Base-by-base conservation (phyloP, 1,140 invertebrate species). In the Bombus cullumanus region DNA sequence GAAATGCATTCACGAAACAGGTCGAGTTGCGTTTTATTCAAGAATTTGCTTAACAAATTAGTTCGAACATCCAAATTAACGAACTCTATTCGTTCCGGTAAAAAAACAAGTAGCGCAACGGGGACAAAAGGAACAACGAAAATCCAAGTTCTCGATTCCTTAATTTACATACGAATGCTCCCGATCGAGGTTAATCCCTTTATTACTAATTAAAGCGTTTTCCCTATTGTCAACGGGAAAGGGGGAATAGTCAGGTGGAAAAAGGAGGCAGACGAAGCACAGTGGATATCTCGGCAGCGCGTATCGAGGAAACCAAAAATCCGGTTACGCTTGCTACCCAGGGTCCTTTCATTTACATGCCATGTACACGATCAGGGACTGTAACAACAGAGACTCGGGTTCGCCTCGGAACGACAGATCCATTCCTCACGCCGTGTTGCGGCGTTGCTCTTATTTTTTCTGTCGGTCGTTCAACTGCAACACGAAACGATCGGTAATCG, bases 401-500 rank as follows among this genome's bases (percentile, higher is more conserved):
- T 75, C 71, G 76, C 75, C 76, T 75, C 88, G 88, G 69, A 81
- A 90, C 89, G 89, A 89, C 78, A 86, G 85, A 86, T 82, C 88
- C 88, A 89, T 90, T 89, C 81, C 80, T 90, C 88, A 90, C 88
- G 43, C 39, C 53, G 53, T 41, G 62, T 64, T 66, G 47, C 64
- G 53, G 68, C 71, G 43, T 28, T 47, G 37, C 69, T 88, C 77
- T 80, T 83, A 81, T 89, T 90, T 84, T 87, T 90, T 89, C 71
- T 25, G 59, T 71, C 78, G 84, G 78, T 89, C 77, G 88, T 81
- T 81, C 84, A 64, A 66, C 78, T 64, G 88, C 43, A 81, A 78
- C 80, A 39, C 85, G 73, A 64, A 83, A 85, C 89, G 85, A 90
- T 90, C 89, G 89, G 88, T 89, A 84, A 90, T 89, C 88, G 88